These are phyloP conservation scores for Antitype chi DNA, from an alignment of 2,888 invertebrate genomes.

Conservation along the genomic window DNA sequence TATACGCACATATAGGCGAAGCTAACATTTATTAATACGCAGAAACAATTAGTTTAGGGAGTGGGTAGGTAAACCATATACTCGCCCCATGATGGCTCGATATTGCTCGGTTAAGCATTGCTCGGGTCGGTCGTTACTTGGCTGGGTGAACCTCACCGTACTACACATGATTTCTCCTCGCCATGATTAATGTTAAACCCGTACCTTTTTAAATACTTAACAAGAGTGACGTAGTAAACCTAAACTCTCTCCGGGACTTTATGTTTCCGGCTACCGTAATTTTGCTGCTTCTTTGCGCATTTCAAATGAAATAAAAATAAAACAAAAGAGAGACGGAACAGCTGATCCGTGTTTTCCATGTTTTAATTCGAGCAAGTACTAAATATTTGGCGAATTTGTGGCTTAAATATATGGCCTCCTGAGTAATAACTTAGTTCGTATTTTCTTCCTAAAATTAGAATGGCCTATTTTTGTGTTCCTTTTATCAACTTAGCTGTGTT, in stretches of 20 bases:
- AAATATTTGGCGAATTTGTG: slow-evolving; percentile 57
- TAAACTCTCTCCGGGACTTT: slow-evolving; percentile 34
- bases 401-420: slow-evolving; percentile 46
- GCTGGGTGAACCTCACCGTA: slow-evolving; percentile 51
- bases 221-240: slow-evolving; percentile 46
- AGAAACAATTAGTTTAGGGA: slow-evolving; percentile 64
- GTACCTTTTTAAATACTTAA: slow-evolving; percentile 60
- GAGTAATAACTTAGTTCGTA: slow-evolving; percentile 37
- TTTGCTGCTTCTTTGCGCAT: slow-evolving; percentile 36
- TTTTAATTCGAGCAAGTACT: slow-evolving; percentile 51
- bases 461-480: slow-evolving; percentile 22
- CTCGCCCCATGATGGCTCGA: slow-evolving; percentile 47
- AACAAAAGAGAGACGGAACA: slow-evolving; percentile 41
- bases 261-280: slow-evolving; percentile 49
- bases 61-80: slow-evolving; percentile 43
- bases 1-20: slow-evolving; percentile 37
- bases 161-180: slow-evolving; percentile 54
- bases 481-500: slow-evolving; percentile 13
- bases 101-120: slow-evolving; percentile 57
- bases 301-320: slow-evolving; percentile 37
- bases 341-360: slow-evolving; percentile 54
- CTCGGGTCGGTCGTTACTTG: slow-evolving; percentile 52
- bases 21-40: slow-evolving; percentile 60
- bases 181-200: slow-evolving; percentile 55
- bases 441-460: slow-evolving; percentile 39